Evolutionary conservation across 2,888 invertebrate genomes (phyloP), one percentile per base, ranked within the genome.

Genomic region (Leptarthrus brevirostris): DNA sequence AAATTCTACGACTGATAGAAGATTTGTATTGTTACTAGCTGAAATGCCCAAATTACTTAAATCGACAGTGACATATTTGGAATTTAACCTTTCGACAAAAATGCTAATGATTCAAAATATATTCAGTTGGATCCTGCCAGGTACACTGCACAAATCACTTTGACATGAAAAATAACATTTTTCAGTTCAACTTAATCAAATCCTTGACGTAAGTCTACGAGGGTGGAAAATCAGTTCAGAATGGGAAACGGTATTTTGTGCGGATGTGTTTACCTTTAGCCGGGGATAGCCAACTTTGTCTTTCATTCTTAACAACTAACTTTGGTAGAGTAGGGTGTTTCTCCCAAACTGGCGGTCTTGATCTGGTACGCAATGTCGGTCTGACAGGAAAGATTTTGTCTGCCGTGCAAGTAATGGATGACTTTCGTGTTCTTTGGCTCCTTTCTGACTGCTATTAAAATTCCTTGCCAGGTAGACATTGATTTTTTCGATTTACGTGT

Each of bases 131-230:
- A 36, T 34, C 58, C 34, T 58, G 58, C 24, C 64, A 66, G 64
- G 64, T 66, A 47, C 22, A 47, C 24, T 66, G 64, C 47, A 66
- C 64, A 66, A 66, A 66, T 66, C 64, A 66, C 64, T 47, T 66
- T 66, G 64, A 66, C 64, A 66, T 66, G 64, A 66, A 47, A 66
- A 66, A 66, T 66, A 66, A 66, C 64, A n/a, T 44, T 44, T 66
- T 66, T 47, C 34, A 16, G 44, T 47, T 66, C 26, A 66, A 66
- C 64, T 66, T 66, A 66, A 66, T 66, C 64, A 66, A 66, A 66
- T 34, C 26, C 26, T 20, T 66, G 64, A 66, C 64, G 26, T 24
- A 47, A 66, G 47, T 44, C 47, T 24, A 61, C 61, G 40, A 66
- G 47, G 26, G 47, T 66, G 44, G 64, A 66, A 66, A 66, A 66